Evolutionary conservation across 2,888 invertebrate species (phyloP), one percentile per base, ranked within the genome.

Genomic region (Ennomos quercinarius): DNA sequence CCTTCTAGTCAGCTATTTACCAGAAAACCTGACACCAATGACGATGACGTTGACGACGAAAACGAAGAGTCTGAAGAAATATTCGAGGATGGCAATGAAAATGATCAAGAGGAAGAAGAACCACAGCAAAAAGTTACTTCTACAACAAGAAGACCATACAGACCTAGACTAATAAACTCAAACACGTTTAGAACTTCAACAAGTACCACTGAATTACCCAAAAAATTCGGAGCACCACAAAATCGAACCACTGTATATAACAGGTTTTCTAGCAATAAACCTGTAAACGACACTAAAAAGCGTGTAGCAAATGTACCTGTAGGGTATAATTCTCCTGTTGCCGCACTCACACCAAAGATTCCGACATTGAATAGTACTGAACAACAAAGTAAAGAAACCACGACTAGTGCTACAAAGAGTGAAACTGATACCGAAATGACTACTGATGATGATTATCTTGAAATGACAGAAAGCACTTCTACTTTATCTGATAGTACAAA

Each of bases 101-200:
- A 74, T 56, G 70, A 70, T 37, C 72, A 74, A 63, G 80, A 81
- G 36, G 81, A 83, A 37, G 80, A 82, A 45, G 68, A 71, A 42
- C 68, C 71, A 47, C 66, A 73, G 38, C 70, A 72, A 27, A 77
- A 59, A 57, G 80, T 81, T 49, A 73, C 76, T 34, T 71, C 77
- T 0, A 80, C 85, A 5, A 84, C 90, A n/a, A 86, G 74, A 57
- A 84, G 76, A 72, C 72, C 78, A 27, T 90, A 87, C 55, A 88
- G 70, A 68, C 89, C 91, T 2, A 82, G 80, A 69, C 66, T 84
- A 10, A 71, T 92, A 4, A 90, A 90, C 68, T 87, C 92, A 35
- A 87, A 90, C 64, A 87, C 88, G n/a, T 89, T 89, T 64, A 86
- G 90, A 75, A 80, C 90, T 45, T 83, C 90, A n/a, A 83, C 89